Evolutionary conservation across 1,140 invertebrate species (phyloP).

Genomic region (Zaprionus camerounensis): DNA sequence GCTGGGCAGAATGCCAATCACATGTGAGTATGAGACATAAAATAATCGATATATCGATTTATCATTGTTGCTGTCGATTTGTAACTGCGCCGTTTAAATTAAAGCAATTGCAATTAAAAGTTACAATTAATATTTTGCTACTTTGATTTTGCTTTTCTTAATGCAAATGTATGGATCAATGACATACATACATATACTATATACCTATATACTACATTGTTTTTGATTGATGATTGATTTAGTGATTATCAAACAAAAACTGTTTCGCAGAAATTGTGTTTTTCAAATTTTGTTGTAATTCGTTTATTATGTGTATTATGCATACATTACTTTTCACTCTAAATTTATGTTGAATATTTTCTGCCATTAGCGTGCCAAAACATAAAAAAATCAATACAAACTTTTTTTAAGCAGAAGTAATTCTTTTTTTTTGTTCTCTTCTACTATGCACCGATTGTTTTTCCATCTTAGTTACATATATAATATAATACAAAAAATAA

Average conservation of each 20-base stretch:
- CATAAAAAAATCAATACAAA: conserved; percentile 28
- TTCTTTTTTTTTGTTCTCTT: conserved; percentile 51
- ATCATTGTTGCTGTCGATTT: conserved; percentile 39
- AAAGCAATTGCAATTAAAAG: conserved; percentile 46
- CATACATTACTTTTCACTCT: conserved; percentile 59
- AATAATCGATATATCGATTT: conserved; percentile 36
- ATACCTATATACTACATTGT: conserved; percentile 15
- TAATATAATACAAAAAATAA: conserved; percentile 24
- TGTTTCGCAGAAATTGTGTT: conserved; percentile 75
- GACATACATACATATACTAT: conserved; percentile 11
- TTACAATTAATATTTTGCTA: conserved; percentile 57
- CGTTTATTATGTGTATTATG: conserved; percentile 69
- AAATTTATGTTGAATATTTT: conserved; percentile 50
- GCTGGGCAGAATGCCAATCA: conserved; percentile 77
- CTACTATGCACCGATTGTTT: conserved; percentile 55
- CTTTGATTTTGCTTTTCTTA: conserved; percentile 49
- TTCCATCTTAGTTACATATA: conserved; percentile 46
- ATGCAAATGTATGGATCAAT: conserved; percentile 14
- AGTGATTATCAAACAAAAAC: conserved; percentile 29
- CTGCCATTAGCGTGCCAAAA: conserved; percentile 43
- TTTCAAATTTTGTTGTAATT: conserved; percentile 84
- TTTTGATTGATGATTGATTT: conserved; percentile 25
- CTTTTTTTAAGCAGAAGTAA: conserved; percentile 12
- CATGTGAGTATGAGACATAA: conserved; percentile 64
- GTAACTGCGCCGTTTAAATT: conserved; percentile 36